Conservation (phyloP, 2,113 vertebrate species). For the Pelmatolapia mariae region DNA sequence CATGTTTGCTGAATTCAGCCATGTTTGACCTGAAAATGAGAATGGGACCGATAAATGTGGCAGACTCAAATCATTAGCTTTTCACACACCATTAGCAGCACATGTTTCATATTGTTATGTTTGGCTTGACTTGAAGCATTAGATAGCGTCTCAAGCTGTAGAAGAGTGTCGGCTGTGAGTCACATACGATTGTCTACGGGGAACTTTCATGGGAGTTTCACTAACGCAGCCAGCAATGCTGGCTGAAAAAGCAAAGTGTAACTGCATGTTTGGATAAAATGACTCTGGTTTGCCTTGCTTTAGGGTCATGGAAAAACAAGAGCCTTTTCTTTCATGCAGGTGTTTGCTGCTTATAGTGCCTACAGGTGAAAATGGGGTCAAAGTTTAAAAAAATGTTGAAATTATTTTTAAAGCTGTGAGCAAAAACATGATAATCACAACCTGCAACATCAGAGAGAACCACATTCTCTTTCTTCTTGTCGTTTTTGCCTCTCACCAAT, state of each 20-base stretch:
- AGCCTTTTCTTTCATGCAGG: background rate
- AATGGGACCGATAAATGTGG: fast-evolving
- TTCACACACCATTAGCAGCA: background rate
- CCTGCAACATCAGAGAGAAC: background rate
- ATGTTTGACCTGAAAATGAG: background rate
- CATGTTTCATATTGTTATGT: background rate
- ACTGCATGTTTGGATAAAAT: background rate
- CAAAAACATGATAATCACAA: background rate
- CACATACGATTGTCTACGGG: background rate
- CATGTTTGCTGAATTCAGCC: background rate
- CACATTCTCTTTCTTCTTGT: background rate
- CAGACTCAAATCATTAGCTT: background rate
- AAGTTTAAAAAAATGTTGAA: background rate
- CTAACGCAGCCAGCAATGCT: background rate
- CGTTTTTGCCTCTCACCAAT: background rate
- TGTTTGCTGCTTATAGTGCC: background rate
- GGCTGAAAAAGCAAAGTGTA: background rate
- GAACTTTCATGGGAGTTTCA: background rate
- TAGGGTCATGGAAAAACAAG: background rate
- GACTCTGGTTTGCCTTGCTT: fast-evolving
- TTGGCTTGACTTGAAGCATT: background rate
- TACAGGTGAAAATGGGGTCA: background rate
- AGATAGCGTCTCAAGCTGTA: background rate
- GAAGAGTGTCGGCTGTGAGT: background rate
- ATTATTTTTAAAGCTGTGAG: background rate